A percentile compares a stretch with the other conserved stretches of the same genome.
Conservation (phyloP, 2,888 invertebrate genomes). For the Tetrapedia diversipes region DNA sequence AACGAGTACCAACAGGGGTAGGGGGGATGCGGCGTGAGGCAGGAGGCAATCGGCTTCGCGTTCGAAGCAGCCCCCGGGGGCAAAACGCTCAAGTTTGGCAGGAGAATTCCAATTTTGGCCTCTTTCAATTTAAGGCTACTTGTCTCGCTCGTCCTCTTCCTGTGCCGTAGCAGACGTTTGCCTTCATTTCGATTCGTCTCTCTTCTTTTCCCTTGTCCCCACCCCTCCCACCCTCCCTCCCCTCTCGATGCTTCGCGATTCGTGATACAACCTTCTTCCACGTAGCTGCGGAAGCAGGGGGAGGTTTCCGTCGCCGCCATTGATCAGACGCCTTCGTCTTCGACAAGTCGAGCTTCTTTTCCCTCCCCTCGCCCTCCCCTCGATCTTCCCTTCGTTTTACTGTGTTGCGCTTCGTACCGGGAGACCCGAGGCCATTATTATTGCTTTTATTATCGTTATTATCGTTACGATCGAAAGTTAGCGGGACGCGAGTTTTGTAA, state of each 20-base stretch:
- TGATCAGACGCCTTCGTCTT: slow-evolving; percentile 42
- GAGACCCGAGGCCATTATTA: slow-evolving; percentile 50
- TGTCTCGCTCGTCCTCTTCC: slow-evolving; percentile 71
- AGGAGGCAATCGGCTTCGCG: slow-evolving; percentile 62
- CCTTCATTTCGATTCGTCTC: slow-evolving; percentile 45
- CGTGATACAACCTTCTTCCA: slow-evolving; percentile 49
- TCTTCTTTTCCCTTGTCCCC: too few relatives aligned
- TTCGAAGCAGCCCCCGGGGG: slow-evolving; percentile 65
- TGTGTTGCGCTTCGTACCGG: slow-evolving; percentile 3
- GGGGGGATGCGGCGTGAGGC: slow-evolving; percentile 6
- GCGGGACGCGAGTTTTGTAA: not conserved
- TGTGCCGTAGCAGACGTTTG: slow-evolving; percentile 35
- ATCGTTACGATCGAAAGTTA: slow-evolving; percentile 54
- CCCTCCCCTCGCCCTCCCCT: not conserved
- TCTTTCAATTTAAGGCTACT: slow-evolving; percentile 80
- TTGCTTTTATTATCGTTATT: slow-evolving; percentile 61
- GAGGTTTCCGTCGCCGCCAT: slow-evolving; percentile 37
- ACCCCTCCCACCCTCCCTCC: slow-evolving; percentile 16
- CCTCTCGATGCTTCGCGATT: slow-evolving; percentile 19
- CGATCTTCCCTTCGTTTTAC: not conserved
- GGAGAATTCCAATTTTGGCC: slow-evolving; percentile 79
- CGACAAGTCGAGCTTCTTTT: slow-evolving; percentile 23
- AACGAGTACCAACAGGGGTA: not conserved
- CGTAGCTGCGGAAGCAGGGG: not conserved
- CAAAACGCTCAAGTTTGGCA: slow-evolving; percentile 73